phyloP scores from a whole-genome alignment of 2,888 invertebrate genomes.

The Chouioia cunea region DNA sequence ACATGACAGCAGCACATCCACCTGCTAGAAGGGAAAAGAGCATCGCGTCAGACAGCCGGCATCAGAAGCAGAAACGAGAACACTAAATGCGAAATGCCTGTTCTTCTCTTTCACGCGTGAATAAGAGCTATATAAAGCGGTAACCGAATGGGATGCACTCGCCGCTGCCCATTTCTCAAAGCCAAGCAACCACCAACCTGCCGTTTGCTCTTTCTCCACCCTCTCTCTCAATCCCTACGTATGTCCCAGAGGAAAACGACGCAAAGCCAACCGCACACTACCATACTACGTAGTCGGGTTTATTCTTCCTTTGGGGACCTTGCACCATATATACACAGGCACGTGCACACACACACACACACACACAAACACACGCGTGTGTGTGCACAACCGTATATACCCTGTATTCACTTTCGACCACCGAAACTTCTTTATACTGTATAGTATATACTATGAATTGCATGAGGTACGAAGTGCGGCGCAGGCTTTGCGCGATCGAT shows the following conservation, averaged over 20 bases:
- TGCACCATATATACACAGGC: too few species aligned
- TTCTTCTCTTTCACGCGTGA: conserved; percentile 29
- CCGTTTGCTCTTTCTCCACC: neutral
- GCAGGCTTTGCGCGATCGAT: conserved; percentile 11
- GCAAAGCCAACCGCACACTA: neutral
- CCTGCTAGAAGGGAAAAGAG: conserved; percentile 14
- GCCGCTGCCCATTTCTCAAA: conserved; percentile 43
- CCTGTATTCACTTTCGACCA: conserved; percentile 30
- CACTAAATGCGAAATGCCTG: conserved; percentile 47
- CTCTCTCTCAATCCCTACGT: too few species aligned
- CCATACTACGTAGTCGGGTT: neutral
- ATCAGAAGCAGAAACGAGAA: neutral
- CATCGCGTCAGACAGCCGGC: neutral
- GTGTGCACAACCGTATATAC: too few species aligned
- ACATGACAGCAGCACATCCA: conserved; percentile 22
- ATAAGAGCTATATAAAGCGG: conserved; percentile 9
- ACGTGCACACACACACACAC: conserved; percentile 4
- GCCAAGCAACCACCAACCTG: conserved; percentile 2
- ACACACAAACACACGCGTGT: conserved; percentile 1
- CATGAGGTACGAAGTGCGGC: too few species aligned
- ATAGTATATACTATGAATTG: neutral
- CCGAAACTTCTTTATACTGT: neutral
- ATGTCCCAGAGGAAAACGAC: conserved; percentile 20
- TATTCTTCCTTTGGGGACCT: neutral
- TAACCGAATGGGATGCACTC: conserved; percentile 51